Evolutionary conservation across 1,140 invertebrate genomes (phyloP).

Genomic region (Dendroctonus valens): DNA sequence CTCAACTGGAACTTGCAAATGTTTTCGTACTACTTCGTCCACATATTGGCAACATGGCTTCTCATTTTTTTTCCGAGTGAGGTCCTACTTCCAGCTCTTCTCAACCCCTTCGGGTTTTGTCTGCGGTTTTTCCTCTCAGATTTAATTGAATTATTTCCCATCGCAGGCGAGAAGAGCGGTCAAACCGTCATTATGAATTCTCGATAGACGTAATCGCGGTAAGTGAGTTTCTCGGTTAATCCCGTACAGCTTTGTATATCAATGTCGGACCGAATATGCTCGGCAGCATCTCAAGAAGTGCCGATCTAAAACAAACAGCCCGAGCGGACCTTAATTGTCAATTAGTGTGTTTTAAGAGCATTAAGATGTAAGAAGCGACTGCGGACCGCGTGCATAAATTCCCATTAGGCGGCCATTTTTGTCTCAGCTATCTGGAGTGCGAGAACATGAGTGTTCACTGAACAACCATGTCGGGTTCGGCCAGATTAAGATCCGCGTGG

Average conservation of each 20-base stretch:
- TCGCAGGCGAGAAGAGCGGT: too few species aligned
- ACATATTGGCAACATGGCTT: too few species aligned
- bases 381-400: conserved; percentile 34
- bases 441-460: conserved; percentile 42
- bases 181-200: too few species aligned
- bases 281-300: conserved; percentile 20
- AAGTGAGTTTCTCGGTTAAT: neutral
- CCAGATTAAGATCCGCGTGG: conserved; percentile 34
- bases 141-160: too few species aligned
- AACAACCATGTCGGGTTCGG: conserved; percentile 34
- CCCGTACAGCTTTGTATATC: conserved; percentile 6
- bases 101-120: too few species aligned
- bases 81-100: too few species aligned
- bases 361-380: conserved; percentile 38
- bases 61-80: too few species aligned
- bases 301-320: conserved; percentile 27
- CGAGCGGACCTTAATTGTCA: conserved; percentile 36
- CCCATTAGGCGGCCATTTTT: conserved; percentile 38
- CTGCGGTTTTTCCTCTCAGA: too few species aligned
- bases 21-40: too few species aligned
- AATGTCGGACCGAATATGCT: conserved; percentile 17
- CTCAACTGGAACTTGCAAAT: too few species aligned
- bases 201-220: neutral
- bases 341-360: conserved; percentile 40
- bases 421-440: conserved; percentile 36